phyloP scores from a whole-genome alignment of 2,113 vertebrate genomes.

The Hyperopisus bebe region DNA sequence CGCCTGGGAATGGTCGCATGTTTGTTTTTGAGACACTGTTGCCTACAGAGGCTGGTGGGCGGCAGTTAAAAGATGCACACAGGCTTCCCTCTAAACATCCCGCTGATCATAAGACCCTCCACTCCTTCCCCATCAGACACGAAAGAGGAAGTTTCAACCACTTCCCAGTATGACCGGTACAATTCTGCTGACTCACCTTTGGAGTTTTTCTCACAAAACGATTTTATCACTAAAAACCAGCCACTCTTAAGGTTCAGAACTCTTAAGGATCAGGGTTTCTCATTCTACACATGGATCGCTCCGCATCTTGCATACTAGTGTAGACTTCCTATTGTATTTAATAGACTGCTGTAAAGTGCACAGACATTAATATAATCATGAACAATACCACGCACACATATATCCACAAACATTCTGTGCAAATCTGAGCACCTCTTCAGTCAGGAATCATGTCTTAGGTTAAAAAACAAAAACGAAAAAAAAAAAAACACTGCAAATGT shows the following conservation, averaged over 20 bases:
- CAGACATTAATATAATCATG: background rate
- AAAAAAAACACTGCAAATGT: background rate
- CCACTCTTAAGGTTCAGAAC: background rate
- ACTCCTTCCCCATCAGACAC: conserved; percentile 9
- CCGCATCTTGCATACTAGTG: background rate
- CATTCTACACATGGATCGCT: background rate
- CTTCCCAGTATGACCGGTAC: conserved; percentile 34
- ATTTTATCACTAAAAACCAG: conserved; percentile 14
- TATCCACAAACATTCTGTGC: background rate
- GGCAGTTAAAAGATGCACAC: conserved; percentile 5
- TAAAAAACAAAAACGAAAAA: background rate
- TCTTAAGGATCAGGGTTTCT: background rate
- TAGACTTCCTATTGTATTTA: background rate
- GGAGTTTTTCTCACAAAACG: conserved; percentile 2
- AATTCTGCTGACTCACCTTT: conserved; percentile 37
- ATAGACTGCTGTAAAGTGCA: background rate
- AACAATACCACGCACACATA: background rate
- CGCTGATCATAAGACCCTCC: conserved; percentile 19
- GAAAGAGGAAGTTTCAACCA: conserved; percentile 38
- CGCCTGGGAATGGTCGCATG: background rate
- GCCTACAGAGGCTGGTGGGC: background rate
- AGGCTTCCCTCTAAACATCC: conserved; percentile 9
- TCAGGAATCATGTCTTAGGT: background rate
- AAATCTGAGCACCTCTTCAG: background rate
- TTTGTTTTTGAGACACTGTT: background rate